Conservation (phyloP, 2,888 invertebrate species). For the Pocota personata region DNA sequence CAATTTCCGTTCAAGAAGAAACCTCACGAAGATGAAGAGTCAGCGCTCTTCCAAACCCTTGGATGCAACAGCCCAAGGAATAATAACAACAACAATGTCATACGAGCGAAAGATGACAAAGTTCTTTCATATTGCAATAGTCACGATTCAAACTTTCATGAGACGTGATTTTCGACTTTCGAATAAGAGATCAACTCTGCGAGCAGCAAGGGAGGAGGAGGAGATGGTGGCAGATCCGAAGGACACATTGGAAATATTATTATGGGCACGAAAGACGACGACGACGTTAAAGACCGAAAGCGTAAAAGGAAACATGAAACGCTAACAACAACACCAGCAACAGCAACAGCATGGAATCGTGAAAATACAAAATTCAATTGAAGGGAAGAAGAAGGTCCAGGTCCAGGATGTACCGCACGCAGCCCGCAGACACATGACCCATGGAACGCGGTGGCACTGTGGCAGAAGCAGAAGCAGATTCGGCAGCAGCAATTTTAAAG, state of each 20-base stretch:
- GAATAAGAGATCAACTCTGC: slow-evolving; percentile 66
- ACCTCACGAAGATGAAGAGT: not conserved
- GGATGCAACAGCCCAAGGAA: slow-evolving; percentile 40
- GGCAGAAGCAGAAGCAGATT: slow-evolving; percentile 63
- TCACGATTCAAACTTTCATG: slow-evolving; percentile 72
- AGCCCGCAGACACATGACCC: slow-evolving; percentile 16
- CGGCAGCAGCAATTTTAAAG: slow-evolving; percentile 62
- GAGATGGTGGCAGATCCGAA: slow-evolving; percentile 20
- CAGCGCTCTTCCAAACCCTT: slow-evolving; percentile 8
- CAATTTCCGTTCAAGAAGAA: slow-evolving; percentile 58
- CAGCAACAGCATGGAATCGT: slow-evolving; percentile 40
- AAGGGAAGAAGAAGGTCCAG: slow-evolving; percentile 7
- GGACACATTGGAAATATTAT: slow-evolving; percentile 69
- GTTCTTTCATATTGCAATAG: slow-evolving; percentile 73
- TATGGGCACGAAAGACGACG: slow-evolving; percentile 52
- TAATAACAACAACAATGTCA: slow-evolving; percentile 34
- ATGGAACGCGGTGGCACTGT: slow-evolving; percentile 10
- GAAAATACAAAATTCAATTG: slow-evolving; percentile 48
- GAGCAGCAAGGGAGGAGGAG: not conserved
- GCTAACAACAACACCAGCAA: slow-evolving; percentile 6
- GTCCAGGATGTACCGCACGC: slow-evolving; percentile 32
- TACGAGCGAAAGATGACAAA: slow-evolving; percentile 61
- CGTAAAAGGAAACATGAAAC: slow-evolving; percentile 58
- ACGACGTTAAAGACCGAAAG: slow-evolving; percentile 48
- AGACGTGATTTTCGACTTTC: slow-evolving; percentile 73